phyloP scores from a whole-genome alignment of 2,888 invertebrate species.

The Neuroscelio doddi region DNA sequence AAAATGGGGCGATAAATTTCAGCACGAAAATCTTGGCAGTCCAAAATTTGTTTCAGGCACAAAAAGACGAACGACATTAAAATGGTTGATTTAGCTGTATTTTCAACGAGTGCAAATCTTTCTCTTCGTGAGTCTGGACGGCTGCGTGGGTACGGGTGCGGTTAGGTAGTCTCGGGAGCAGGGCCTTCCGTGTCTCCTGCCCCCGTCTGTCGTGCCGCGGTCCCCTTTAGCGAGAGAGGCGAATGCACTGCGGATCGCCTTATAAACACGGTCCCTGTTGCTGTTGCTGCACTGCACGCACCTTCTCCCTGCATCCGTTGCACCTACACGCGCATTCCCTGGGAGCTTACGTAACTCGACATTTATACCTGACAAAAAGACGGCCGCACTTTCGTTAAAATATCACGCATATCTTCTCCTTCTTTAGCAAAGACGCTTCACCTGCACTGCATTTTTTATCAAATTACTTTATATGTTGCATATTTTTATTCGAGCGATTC shows the following conservation, averaged over 20 bases:
- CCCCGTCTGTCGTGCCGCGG: constrained; percentile 34
- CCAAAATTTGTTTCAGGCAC: too few species aligned
- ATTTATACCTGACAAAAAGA: constrained; percentile 35
- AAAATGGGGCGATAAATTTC: too few species aligned
- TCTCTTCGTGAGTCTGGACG: too few species aligned
- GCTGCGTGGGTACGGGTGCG: constrained; percentile 54
- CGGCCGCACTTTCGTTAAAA: constrained; percentile 1
- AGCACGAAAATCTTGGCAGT: too few species aligned
- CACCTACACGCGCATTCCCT: constrained; percentile 38
- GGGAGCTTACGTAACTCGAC: constrained; percentile 38
- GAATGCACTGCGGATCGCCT: constrained; percentile 19
- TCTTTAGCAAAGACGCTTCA: background rate
- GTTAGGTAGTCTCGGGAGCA: constrained; percentile 50
- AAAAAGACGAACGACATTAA: constrained; percentile 18
- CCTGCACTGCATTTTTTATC: background rate
- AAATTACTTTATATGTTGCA: too few species aligned
- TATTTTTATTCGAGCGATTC: too few species aligned
- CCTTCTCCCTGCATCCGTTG: background rate
- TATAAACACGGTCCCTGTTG: constrained; percentile 9
- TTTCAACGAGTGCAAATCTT: constrained; percentile 21
- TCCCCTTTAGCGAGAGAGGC: constrained; percentile 7
- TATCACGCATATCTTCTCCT: background rate
- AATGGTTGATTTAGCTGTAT: constrained; percentile 29
- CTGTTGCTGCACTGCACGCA: constrained; percentile 7
- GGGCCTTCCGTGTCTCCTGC: constrained; percentile 54